These are phyloP conservation scores for Talpa occidentalis DNA, from an alignment of 2,113 vertebrate species.

Conservation along the genomic window DNA sequence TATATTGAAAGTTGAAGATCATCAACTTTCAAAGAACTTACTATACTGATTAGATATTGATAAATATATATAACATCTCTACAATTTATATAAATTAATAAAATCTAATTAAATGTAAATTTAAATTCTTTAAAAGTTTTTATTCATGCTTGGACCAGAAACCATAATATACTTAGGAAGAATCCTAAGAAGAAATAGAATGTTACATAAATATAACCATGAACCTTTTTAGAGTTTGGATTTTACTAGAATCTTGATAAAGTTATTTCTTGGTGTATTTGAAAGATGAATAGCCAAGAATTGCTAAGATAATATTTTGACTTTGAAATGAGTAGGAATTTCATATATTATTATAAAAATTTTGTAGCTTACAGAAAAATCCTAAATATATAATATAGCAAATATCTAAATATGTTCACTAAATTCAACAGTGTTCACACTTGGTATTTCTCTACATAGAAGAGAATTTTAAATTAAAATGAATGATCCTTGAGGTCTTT, in stretches of 20 bases:
- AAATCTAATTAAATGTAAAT: background rate
- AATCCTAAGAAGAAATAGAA: background rate
- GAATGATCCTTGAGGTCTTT: background rate
- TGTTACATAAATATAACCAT: background rate
- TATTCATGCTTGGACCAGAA: background rate
- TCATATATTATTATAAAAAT: slow-evolving; percentile 13
- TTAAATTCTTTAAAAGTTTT: slow-evolving; percentile 11
- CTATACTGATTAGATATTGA: background rate
- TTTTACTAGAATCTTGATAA: slow-evolving; percentile 13
- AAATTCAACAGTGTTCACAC: background rate
- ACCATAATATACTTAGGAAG: background rate
- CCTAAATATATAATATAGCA: background rate
- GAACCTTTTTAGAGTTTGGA: background rate
- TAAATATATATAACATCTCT: slow-evolving; percentile 4
- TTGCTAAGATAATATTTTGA: background rate
- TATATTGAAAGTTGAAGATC: slow-evolving; percentile 37
- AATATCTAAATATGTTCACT: background rate
- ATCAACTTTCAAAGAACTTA: slow-evolving; percentile 27
- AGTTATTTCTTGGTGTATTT: background rate
- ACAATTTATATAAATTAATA: background rate
- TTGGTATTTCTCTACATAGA: background rate
- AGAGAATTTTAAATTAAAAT: slow-evolving; percentile 37
- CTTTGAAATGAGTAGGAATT: background rate
- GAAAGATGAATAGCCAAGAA: background rate
- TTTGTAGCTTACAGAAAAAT: background rate